Percentiles rank a stretch among this genome's conserved stretches.
phyloP scores from a whole-genome alignment of 2,888 invertebrate species.

The Caenorhabditis wallacei region DNA sequence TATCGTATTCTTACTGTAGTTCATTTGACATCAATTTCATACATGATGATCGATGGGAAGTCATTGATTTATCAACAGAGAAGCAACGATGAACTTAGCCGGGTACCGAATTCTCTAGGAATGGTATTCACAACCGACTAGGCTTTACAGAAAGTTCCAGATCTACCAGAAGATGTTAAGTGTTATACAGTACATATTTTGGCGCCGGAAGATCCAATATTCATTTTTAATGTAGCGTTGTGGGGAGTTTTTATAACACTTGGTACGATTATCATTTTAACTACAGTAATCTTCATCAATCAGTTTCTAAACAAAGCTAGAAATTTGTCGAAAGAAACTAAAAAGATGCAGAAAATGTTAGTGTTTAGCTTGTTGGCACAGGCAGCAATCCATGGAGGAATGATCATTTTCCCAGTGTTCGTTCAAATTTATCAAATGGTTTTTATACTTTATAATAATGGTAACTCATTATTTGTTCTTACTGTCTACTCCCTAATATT shows the following conservation, averaged over 20 bases:
- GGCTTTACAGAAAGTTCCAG: not conserved
- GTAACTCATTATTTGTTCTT: not conserved
- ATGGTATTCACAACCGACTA: too few relatives aligned
- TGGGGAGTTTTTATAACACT: not conserved
- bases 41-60: not conserved
- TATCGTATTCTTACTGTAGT: not conserved
- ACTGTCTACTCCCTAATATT: not conserved
- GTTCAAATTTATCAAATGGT: not conserved
- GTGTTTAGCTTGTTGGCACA: slow-evolving; percentile 22
- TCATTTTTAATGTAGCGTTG: not conserved
- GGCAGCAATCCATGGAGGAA: not conserved
- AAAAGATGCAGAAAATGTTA: slow-evolving; percentile 24
- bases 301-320: not conserved
- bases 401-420: not conserved
- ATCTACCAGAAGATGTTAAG: not conserved
- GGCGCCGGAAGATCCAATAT: slow-evolving; percentile 4
- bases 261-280: not conserved
- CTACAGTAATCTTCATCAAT: not conserved
- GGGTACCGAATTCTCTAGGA: too few relatives aligned
- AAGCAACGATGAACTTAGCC: not conserved
- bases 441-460: not conserved
- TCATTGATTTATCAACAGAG: not conserved
- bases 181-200: not conserved
- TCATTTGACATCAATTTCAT: too few relatives aligned
- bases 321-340: slow-evolving; percentile 2